phyloP scores from a whole-genome alignment of 35 echinoderm and acorn worm species.

The Holothuria glaberrima region DNA sequence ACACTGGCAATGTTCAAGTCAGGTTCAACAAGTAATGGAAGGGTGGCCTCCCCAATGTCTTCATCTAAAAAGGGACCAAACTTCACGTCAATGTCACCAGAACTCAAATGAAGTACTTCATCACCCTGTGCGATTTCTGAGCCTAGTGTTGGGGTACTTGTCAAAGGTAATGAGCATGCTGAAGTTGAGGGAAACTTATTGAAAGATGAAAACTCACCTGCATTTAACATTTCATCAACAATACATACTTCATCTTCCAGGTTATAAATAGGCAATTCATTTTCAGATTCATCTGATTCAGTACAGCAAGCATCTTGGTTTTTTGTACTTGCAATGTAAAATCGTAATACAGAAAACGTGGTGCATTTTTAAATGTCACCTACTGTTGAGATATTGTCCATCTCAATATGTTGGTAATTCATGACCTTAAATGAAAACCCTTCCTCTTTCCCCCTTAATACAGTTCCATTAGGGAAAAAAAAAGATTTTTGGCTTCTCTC shows the following conservation, averaged over 20 bases:
- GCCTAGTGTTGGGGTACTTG: constrained; percentile 22
- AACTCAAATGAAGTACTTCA: constrained; percentile 16
- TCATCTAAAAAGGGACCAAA: constrained; percentile 38
- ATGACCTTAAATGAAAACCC: constrained; percentile 20
- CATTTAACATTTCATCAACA: constrained; percentile 8
- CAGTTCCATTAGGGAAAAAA: constrained; percentile 39
- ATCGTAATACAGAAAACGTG: not conserved
- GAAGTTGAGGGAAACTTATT: constrained; percentile 17
- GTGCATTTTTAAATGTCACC: not conserved
- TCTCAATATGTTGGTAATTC: constrained; percentile 44
- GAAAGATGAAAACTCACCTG: not conserved
- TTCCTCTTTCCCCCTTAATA: constrained; percentile 35
- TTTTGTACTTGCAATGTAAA: constrained; percentile 7
- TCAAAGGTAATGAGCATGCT: constrained; percentile 13
- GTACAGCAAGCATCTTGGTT: not conserved
- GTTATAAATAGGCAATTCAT: not conserved
- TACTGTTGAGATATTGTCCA: constrained; percentile 29
- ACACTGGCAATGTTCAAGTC: not conserved
- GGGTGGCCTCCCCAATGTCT: constrained; percentile 16
- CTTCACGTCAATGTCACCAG: constrained; percentile 28
- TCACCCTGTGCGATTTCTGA: not conserved
- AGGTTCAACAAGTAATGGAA: not conserved
- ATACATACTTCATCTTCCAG: constrained; percentile 2
- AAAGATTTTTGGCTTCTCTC: not conserved
- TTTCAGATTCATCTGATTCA: constrained; percentile 23